These are phyloP conservation scores for Alectura lathami DNA, from an alignment of 2,113 vertebrate genomes.

Conservation along the genomic window DNA sequence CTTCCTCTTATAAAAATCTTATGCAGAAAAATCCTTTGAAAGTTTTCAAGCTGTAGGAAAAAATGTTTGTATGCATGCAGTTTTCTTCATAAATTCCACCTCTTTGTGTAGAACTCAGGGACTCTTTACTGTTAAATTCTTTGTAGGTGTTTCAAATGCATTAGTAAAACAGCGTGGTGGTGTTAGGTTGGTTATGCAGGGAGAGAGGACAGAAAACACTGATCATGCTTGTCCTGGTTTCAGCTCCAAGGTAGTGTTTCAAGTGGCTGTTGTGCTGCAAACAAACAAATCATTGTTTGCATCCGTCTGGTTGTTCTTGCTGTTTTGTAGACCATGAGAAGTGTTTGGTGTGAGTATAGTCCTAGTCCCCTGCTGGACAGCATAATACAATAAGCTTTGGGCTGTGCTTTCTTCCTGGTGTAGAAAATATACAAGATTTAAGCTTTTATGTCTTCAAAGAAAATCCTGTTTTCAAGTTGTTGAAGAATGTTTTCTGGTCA, in stretches of 20 bases:
- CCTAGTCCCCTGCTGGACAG: background rate
- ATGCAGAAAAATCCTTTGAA: background rate
- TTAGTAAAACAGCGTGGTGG: background rate
- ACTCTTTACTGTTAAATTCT: background rate
- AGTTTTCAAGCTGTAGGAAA: background rate
- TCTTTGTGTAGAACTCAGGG: accelerated
- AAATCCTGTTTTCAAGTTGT: background rate
- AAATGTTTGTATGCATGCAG: accelerated
- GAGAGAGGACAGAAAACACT: background rate
- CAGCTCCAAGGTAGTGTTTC: background rate
- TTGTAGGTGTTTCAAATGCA: background rate
- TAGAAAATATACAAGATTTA: background rate
- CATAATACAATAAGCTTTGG: accelerated
- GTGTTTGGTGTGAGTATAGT: background rate
- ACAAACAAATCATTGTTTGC: background rate
- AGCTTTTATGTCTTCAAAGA: background rate
- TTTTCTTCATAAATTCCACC: background rate
- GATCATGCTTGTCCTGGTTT: background rate
- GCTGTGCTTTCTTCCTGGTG: background rate
- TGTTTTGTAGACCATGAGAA: background rate
- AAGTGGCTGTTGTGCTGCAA: background rate
- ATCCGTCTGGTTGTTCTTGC: background rate
- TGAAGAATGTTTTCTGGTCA: background rate
- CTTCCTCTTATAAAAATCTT: background rate
- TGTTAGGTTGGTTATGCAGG: background rate